Base-by-base conservation (phyloP, 2,888 invertebrate species). In the Cephus pygmeus region DNA sequence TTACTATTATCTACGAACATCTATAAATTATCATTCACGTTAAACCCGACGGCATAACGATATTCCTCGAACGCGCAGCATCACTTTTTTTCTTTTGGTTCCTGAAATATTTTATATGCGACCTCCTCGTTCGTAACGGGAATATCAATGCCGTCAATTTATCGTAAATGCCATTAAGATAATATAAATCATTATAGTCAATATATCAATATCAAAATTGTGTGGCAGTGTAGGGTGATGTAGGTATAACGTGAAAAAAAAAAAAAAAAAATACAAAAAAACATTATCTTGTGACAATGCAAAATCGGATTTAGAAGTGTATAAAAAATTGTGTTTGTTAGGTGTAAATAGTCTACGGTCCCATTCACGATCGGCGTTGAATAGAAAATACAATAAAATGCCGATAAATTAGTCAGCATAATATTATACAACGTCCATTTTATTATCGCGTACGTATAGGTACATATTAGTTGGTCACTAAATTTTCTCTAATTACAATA, bases 11-110 rank as follows among this genome's bases (percentile, higher is more conserved):
- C 78, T 79, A 83, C 80, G 78, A 68, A 76, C 82, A 78, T 71
- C 75, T 77, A 78, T 69, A 82, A 75, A 74, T 76, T 75, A 40
- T 76, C 76, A 76, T 83, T 81, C 81, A 78, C 75, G 76, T 69
- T 77, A 81, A 81, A 33, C 77, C 23, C 56, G 23, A 56, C 56
- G 23, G 56, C 23, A 56, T 2, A 56, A 56, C 23, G 56, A 56
- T 56, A 56, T 56, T 56, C 56, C 56, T 56, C 9, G 56, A 56
- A 56, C 23, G 23, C 56, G 23, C 9, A 56, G 56, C 56, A 23
- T 56, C 23, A 56, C 56, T 23, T 23, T 56, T 9, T 9, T 40
- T 56, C 33, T 33, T 1, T 56, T 23, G 1, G 23, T 56, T 56
- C 56, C 56, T 56, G 9, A 56, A 56, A 56, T 23, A 56, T 56